These are phyloP conservation scores for Addax nasomaculatus DNA, from an alignment of 2,113 vertebrate species.

Conservation along the genomic window DNA sequence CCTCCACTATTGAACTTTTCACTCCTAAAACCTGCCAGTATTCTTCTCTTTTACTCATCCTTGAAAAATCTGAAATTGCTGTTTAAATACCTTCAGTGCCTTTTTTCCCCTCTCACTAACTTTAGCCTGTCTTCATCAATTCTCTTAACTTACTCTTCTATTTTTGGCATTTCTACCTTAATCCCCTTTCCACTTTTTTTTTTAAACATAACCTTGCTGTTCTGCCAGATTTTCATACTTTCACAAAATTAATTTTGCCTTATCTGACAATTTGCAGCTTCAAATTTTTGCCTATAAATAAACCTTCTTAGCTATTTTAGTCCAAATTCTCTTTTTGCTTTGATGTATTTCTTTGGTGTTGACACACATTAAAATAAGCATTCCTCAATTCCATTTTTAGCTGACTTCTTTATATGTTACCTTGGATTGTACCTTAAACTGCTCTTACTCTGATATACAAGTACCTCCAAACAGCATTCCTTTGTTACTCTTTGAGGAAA, in stretches of 20 bases:
- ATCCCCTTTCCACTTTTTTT: conserved; percentile 27
- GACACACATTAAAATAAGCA: not conserved
- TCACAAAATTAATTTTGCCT: conserved; percentile 42
- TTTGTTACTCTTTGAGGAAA: not conserved
- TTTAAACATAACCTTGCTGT: not conserved
- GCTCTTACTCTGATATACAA: not conserved
- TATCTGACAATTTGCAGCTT: conserved; percentile 57
- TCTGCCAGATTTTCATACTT: conserved; percentile 60
- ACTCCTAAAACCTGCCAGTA: not conserved
- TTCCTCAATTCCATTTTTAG: not conserved
- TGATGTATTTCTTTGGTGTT: not conserved
- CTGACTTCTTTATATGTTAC: not conserved
- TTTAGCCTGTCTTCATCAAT: not conserved
- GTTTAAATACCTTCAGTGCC: not conserved
- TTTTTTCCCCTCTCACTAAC: not conserved
- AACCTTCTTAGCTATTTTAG: conserved; percentile 6
- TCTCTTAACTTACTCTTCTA: not conserved
- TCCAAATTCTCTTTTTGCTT: conserved; percentile 8
- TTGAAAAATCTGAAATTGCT: not conserved
- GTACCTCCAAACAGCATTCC: not conserved
- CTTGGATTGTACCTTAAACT: not conserved
- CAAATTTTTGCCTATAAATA: conserved; percentile 42
- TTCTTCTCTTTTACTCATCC: not conserved
- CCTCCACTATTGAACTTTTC: not conserved
- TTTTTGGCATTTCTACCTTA: conserved; percentile 20